Percentiles rank a stretch among this genome's conserved stretches.
Evolutionary conservation across 2,888 invertebrate species (phyloP).

Genomic region (Lasioglossum leucozonium): DNA sequence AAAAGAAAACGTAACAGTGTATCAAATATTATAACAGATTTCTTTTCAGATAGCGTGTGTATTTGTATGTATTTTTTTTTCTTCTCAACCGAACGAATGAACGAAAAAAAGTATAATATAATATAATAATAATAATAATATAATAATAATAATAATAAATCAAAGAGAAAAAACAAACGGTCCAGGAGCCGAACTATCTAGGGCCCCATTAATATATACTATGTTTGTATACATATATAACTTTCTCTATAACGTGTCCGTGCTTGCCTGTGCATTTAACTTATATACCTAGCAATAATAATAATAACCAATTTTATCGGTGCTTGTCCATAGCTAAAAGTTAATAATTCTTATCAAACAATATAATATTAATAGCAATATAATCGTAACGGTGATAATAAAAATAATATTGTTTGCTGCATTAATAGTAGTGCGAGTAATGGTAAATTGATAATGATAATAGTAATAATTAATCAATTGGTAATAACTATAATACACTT

Average conservation of each 20-base stretch:
- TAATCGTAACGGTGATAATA: conserved; percentile 76
- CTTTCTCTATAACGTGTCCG: conserved; percentile 66
- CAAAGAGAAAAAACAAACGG: conserved; percentile 68
- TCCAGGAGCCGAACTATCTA: conserved; percentile 47
- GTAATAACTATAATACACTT: conserved; percentile 76
- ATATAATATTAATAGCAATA: conserved; percentile 75
- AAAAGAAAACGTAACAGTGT: conserved; percentile 52
- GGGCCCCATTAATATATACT: conserved; percentile 55
- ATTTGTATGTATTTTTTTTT: background rate
- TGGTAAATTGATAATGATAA: conserved; percentile 65
- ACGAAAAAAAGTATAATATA: conserved; percentile 52
- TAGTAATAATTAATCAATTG: conserved; percentile 69
- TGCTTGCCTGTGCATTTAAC: conserved; percentile 64
- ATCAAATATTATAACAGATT: conserved; percentile 59
- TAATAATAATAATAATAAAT: conserved; percentile 64
- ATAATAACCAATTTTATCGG: conserved; percentile 72
- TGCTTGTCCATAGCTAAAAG: conserved; percentile 76
- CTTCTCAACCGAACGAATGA: conserved; percentile 63
- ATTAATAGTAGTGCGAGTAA: conserved; percentile 72
- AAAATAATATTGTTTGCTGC: conserved; percentile 72
- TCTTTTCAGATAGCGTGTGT: conserved; percentile 37
- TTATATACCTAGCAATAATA: conserved; percentile 68
- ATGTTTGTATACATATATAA: conserved; percentile 65
- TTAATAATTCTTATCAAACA: conserved; percentile 75
- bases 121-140: conserved; percentile 58